Base-by-base conservation (phyloP, 2,888 invertebrate species). In the Opisthograptis luteolata region DNA sequence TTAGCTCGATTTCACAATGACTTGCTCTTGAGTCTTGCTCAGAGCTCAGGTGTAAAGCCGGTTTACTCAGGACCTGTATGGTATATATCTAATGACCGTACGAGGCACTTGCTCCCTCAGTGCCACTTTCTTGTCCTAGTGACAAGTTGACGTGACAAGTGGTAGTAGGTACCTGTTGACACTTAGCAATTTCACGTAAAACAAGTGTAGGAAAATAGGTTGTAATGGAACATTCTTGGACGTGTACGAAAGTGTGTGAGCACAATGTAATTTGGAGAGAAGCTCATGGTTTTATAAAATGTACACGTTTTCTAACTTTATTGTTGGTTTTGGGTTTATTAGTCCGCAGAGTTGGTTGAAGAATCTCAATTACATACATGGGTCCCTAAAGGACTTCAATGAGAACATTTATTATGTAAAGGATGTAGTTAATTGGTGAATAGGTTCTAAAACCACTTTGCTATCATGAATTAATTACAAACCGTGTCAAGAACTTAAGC, bases 1-100 rank as follows among this genome's bases (percentile, higher is more conserved):
- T 78, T 69, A 75, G 79, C 71, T 77, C 79, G 84, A 84, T 88
- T 87, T 87, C 87, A 78, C 85, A 79, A 80, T 83, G 84, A 81
- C 83, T 82, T 66, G 82, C 70, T 67, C 62, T 42, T 36, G 43
- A 36, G 28, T 36, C 48, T 15, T 14, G 27, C 39, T 28, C 40
- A 24, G 36, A 35, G 17, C 40, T 36, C 49, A 43, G 39, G 50
- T 44, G 58, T 42, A 52, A 68, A 81, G 80, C 81, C 70, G 74
- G 83, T 83, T 82, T 64, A 55, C 62, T 71, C 73, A 73, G 78
- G 77, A 77, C 68, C 66, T 59, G 58, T 54, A 58, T 73, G 71
- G 76, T 76, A 78, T 73, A 70, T 70, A 73, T 79, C 73, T 80
- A 78, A 79, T 79, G 77, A 75, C 81, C 78, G 66, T 73, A 74